Evolutionary conservation across 2,888 invertebrate species (phyloP), one percentile per base, ranked within the genome.

Genomic region (Aspidiotus destructor): DNA sequence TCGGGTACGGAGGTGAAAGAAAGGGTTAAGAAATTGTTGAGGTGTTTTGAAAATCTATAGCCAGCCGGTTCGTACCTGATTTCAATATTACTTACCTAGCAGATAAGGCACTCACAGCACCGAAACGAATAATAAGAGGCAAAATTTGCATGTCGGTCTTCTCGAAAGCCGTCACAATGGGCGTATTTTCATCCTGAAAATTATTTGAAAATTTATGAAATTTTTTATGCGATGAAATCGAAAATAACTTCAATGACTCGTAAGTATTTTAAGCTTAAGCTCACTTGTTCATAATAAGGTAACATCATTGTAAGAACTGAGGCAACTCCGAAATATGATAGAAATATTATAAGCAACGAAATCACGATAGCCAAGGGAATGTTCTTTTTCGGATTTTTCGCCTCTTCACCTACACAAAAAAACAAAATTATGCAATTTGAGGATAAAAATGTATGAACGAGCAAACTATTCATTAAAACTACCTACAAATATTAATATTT

Each of bases 231-330:
- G 11, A 15, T 17, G 17, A 58, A 58, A 58, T 58, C 11, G n/a
- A 55, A 55, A 55, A 10, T 10, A n/a, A n/a, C n/a, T n/a, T n/a
- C n/a, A n/a, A n/a, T n/a, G n/a, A n/a, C n/a, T n/a, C n/a, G n/a
- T n/a, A n/a, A 40, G 1, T 17, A 58, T 58, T 3, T 55, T 16
- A 55, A 55, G 55, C 13, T 16, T 28, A 2, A 58, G 74, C 76
- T 75, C 72, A 89, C 90, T 82, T 92, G 91, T 48, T 83, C 78
- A 76, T 87, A 95, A 77, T 92, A 96, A 6, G 97, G 97, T 82
- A 87, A 83, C 89, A 96, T 93, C 85, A 98, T 86, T 0, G 97
- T 97, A 69, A 97, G 78, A 0, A 96, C 89, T 0, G 90, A 87
- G 0, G 96, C 92, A 55, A 97, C 87, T 40, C 91, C 88, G 77